These are phyloP conservation scores for Panthera leo DNA, from an alignment of 2,113 vertebrate genomes.

Conservation along the genomic window DNA sequence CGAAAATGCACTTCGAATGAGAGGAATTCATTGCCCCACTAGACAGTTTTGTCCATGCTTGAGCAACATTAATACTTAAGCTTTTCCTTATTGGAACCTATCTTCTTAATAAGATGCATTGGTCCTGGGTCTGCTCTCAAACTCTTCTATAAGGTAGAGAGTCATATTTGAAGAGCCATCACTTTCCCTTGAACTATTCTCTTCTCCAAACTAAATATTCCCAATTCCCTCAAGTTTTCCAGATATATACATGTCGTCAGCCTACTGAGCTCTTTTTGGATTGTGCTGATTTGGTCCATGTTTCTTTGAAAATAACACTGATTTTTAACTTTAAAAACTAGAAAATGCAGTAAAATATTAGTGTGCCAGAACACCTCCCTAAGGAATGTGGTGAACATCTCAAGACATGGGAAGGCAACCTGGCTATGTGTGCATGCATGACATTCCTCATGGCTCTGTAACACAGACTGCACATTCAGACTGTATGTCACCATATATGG, in stretches of 20 bases:
- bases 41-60: background rate
- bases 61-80: background rate
- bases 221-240: background rate
- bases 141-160: background rate
- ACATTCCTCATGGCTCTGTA: no score
- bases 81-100: background rate
- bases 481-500: no score
- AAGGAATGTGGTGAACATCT: no score
- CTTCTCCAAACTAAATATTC: background rate
- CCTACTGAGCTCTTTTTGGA: background rate
- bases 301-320: slow-evolving; percentile 7
- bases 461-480: no score
- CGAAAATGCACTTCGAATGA: background rate
- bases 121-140: background rate
- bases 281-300: background rate
- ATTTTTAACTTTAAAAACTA: slow-evolving; percentile 36
- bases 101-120: background rate
- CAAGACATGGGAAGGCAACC: no score
- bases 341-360: background rate
- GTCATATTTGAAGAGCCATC: background rate
- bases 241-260: background rate
- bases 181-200: background rate
- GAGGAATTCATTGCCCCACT: background rate
- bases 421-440: no score
- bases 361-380: no score